Base-by-base conservation (phyloP, 2,797 vertebrate species). In the Sebastes aleutianus region DNA sequence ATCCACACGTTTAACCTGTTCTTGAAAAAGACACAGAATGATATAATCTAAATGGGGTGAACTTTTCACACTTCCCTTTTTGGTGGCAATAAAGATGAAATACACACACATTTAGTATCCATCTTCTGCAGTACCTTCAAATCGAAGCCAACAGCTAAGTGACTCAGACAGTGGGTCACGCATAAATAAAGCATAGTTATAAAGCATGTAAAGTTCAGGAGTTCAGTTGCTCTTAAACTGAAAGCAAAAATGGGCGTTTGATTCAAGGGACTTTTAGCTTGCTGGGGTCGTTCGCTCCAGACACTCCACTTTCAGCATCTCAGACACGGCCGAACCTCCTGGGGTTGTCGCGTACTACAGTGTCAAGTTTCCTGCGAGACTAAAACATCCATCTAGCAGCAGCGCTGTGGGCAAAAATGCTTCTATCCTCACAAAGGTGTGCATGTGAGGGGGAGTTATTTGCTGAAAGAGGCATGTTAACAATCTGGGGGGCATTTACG, bases 351-450 rank as follows among this genome's bases (percentile, higher is more conserved):
- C 62, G 64, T 78, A 85, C 78, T 70, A 29, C 77, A 68, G 86
- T 85, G 77, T 93, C 86, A 83, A 54, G 85, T 92, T 92, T 86
- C 89, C 85, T 79, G 53, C 1, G n/a, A 90, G 76, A 87, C 76
- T 76, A 58, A 71, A 88, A 76, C 77, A 83, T 86, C 82, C 81
- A 65, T 88, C 82, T 66, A 87, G 78, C 70, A 76, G 68, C 34
- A 31, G 77, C 61, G 85, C 34, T 78, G 56, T 56, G 63, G 64
- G 70, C 61, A 53, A 75, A 84, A 79, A 72, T 5, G 59, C 62
- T 39, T 80, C 71, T 76, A 63, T 70, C 62, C 54, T 58, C 53
- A 79, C 79, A 80, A 47, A 78, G 53, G 69, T 80, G 74, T 84
- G 77, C 54, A 74, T 61, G 75, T 80, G 57, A 80, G 67, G 16